Evolutionary conservation across 2,888 invertebrate genomes (phyloP).

Genomic region (Chrysolina americana): DNA sequence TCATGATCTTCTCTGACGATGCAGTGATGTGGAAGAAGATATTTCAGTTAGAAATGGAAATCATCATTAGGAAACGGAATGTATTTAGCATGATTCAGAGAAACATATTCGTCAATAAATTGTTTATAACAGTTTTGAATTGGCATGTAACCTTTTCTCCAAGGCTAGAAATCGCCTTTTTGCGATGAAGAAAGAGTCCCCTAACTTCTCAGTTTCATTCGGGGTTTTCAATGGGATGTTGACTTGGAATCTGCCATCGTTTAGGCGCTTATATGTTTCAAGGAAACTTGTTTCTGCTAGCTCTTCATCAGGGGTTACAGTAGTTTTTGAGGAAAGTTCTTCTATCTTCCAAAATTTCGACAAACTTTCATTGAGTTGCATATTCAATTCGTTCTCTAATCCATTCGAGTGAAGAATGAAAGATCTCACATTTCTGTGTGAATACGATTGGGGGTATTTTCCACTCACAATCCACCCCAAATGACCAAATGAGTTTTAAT

Average conservation of each 20-base stretch:
- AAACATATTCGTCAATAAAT: neutral
- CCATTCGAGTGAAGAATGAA: too few species aligned
- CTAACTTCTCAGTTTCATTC: neutral
- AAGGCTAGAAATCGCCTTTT: neutral
- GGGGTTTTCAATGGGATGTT: neutral
- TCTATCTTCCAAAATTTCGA: neutral
- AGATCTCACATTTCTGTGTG: too few species aligned
- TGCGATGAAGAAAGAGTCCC: neutral
- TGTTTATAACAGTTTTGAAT: neutral
- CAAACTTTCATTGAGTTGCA: too few species aligned
- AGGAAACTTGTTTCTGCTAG: neutral
- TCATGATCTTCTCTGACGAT: neutral
- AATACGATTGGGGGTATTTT: too few species aligned
- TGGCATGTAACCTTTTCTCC: neutral
- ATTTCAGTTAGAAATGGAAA: neutral
- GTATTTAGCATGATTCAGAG: neutral
- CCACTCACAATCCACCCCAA: too few species aligned
- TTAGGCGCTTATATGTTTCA: neutral
- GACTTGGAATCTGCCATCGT: neutral
- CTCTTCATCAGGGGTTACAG: neutral
- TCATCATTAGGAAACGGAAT: neutral
- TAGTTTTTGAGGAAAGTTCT: neutral
- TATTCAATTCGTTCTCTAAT: too few species aligned
- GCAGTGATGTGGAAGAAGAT: too few species aligned
- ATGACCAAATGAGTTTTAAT: too few species aligned